Conservation (phyloP, 1,140 invertebrate genomes). For the Bombus breviceps region DNA sequence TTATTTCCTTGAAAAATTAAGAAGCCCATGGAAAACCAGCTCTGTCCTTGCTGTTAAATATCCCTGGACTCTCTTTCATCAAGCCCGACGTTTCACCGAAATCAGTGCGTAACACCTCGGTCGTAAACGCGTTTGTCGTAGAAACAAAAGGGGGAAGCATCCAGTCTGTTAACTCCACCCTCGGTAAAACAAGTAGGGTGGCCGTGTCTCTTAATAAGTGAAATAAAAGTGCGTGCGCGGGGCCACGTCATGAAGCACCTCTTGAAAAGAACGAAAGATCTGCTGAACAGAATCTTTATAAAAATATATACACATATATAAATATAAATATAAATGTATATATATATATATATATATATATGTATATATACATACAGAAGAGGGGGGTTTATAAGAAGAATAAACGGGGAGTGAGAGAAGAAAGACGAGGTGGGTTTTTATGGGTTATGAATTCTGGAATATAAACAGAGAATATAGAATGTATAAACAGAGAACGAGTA, state of each 20-base stretch:
- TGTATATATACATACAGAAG: neutral
- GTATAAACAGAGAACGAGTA: neutral
- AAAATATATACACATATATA: neutral
- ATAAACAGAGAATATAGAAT: neutral
- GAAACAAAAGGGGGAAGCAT: neutral
- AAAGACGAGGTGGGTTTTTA: neutral
- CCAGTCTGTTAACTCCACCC: neutral
- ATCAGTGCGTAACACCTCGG: neutral
- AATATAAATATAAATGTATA: neutral
- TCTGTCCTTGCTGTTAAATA: neutral
- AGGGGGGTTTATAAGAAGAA: constrained; percentile 48
- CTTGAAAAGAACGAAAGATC: constrained; percentile 49
- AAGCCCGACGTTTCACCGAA: neutral
- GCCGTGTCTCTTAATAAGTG: constrained; percentile 11
- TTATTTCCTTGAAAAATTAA: neutral
- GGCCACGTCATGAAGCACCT: constrained; percentile 56
- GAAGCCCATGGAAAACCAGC: neutral
- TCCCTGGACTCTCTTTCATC: neutral
- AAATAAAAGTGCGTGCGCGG: constrained; percentile 10
- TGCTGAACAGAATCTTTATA: constrained; percentile 52
- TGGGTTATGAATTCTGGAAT: constrained; percentile 44
- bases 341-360: neutral
- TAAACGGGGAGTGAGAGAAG: constrained; percentile 16
- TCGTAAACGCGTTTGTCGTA: neutral
- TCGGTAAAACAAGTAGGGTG: neutral